phyloP scores from a whole-genome alignment of 2,113 vertebrate genomes.

The Eonycteris spelaea region DNA sequence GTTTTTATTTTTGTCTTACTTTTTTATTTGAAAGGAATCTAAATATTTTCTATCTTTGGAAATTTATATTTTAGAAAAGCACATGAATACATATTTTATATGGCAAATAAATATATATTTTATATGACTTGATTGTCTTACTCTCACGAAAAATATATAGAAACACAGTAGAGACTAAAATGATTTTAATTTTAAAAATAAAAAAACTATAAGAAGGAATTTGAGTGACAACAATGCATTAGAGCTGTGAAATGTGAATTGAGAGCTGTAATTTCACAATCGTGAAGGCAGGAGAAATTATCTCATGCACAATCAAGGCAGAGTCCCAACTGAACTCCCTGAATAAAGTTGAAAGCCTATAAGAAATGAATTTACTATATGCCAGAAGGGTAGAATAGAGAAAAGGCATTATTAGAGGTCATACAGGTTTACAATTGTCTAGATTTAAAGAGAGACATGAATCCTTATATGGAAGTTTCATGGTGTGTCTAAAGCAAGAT shows the following conservation, averaged over 20 bases:
- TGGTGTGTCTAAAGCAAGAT: not conserved
- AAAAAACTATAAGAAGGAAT: not conserved
- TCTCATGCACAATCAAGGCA: not conserved
- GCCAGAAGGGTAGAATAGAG: not conserved
- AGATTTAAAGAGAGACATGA: not conserved
- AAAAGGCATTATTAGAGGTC: not conserved
- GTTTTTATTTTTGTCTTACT: not conserved
- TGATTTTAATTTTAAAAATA: not conserved
- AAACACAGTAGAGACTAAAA: not conserved
- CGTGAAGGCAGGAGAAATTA: rapidly evolving
- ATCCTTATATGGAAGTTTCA: not conserved
- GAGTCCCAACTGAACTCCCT: not conserved
- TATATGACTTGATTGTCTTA: not conserved
- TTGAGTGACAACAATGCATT: not conserved
- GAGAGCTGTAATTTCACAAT: not conserved
- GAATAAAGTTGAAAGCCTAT: not conserved
- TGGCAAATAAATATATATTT: not conserved
- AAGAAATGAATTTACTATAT: not conserved
- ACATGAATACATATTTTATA: not conserved
- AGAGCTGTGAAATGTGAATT: not conserved
- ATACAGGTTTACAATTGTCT: not conserved
- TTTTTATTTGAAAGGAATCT: not conserved
- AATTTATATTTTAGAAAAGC: not conserved
- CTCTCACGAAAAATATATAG: not conserved
- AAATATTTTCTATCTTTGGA: not conserved